Evolutionary conservation across 1,140 invertebrate species (phyloP).

Genomic region (Pseudomyrmex dendroicus): DNA sequence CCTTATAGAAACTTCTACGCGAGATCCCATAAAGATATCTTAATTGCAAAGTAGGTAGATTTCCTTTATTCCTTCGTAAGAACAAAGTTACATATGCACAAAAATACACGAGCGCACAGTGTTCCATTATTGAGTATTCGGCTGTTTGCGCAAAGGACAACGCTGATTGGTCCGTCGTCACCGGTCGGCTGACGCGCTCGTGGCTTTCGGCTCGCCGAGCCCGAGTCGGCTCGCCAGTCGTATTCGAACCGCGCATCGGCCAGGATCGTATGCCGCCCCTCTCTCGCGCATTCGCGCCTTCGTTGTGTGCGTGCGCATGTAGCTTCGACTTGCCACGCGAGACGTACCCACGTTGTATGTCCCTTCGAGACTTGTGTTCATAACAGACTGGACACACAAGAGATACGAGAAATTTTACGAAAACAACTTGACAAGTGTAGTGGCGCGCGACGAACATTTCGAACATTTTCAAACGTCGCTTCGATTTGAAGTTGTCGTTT

Average conservation of each 20-base stretch:
- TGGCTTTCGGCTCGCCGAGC: slow-evolving; percentile 74
- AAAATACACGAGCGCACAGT: slow-evolving; percentile 63
- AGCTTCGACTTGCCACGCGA: slow-evolving; percentile 52
- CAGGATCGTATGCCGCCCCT: slow-evolving; percentile 70
- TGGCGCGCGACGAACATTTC: neutral
- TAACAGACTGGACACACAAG: neutral
- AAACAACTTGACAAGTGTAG: slow-evolving; percentile 5
- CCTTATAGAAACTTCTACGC: no score
- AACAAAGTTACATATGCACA: slow-evolving; percentile 12
- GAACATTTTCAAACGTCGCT: neutral
- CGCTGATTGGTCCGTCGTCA: slow-evolving; percentile 77
- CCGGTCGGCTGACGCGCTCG: slow-evolving; percentile 76
- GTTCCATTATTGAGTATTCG: slow-evolving; percentile 78
- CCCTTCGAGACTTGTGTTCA: slow-evolving; percentile 12
- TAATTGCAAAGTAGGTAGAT: no score
- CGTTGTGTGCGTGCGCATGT: slow-evolving; percentile 73
- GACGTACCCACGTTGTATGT: slow-evolving; percentile 56
- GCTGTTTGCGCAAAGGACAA: slow-evolving; percentile 76
- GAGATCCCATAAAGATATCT: no score
- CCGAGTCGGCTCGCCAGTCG: slow-evolving; percentile 79
- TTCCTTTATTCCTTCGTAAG: neutral
- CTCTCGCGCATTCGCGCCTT: slow-evolving; percentile 41
- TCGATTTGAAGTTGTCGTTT: neutral
- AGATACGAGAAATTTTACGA: neutral
- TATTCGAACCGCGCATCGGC: slow-evolving; percentile 83